Evolutionary conservation across 2,888 invertebrate species (phyloP).

Genomic region (Lithophane socia): DNA sequence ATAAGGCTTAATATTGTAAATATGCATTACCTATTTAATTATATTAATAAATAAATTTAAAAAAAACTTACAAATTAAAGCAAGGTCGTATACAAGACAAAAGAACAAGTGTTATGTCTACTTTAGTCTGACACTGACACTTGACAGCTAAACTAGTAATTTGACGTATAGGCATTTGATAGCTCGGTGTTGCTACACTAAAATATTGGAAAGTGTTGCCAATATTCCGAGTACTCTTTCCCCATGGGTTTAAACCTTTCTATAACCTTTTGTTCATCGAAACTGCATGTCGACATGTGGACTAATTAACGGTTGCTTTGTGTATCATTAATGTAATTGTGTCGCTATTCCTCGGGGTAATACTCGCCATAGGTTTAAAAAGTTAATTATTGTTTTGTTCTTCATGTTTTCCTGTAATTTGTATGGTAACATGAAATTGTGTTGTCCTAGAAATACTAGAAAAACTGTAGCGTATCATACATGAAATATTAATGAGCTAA

Average conservation of each 20-base stretch:
- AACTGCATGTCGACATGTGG: background rate
- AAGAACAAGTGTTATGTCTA: no score
- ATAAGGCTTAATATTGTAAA: no score
- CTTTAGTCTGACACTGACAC: background rate
- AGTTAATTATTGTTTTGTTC: conserved; percentile 1
- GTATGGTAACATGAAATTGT: background rate
- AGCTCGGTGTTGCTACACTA: conserved; percentile 5
- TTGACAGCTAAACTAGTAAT: background rate
- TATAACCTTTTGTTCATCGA: conserved; percentile 11
- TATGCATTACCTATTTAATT: no score
- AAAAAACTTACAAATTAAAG: background rate
- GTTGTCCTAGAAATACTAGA: background rate
- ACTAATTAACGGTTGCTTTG: conserved; percentile 10
- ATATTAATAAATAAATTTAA: no score
- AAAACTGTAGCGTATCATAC: conserved; percentile 5
- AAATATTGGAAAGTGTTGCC: conserved; percentile 7
- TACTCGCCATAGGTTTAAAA: conserved; percentile 1
- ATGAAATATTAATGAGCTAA: conserved; percentile 1
- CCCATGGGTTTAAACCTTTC: background rate
- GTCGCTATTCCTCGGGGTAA: conserved; percentile 37
- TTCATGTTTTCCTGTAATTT: conserved; percentile 22
- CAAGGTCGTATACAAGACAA: background rate
- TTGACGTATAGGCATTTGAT: background rate
- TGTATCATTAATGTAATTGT: conserved; percentile 27
- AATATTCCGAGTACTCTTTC: background rate